phyloP scores from a whole-genome alignment of 2,888 invertebrate genomes.

The Thyatira batis region DNA sequence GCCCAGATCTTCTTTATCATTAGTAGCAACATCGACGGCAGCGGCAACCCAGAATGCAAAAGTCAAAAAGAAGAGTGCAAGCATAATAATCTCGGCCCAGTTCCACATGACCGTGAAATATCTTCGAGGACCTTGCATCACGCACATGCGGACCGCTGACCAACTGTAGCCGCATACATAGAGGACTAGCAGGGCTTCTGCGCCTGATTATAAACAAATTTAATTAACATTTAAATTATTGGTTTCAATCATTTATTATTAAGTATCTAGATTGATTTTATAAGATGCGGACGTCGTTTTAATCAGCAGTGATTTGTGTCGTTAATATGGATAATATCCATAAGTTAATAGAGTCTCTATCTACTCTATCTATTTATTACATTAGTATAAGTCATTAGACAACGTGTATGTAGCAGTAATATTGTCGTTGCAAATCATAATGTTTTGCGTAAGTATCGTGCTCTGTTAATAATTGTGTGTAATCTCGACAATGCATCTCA shows the following conservation, averaged over 20 bases:
- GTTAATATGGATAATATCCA: no score
- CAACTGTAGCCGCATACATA: slow-evolving; percentile 82
- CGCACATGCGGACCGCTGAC: slow-evolving; percentile 80
- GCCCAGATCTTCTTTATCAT: slow-evolving; percentile 25
- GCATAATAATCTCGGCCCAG: slow-evolving; percentile 84
- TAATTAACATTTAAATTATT: no score
- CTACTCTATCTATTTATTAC: neutral
- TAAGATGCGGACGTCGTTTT: no score
- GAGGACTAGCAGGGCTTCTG: slow-evolving; percentile 59
- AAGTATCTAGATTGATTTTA: no score
- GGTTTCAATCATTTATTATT: no score
- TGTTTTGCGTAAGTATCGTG: slow-evolving; percentile 29
- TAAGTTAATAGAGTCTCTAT: neutral
- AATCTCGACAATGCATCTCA: slow-evolving; percentile 44
- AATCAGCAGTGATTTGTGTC: no score
- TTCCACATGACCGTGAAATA: slow-evolving; percentile 84
- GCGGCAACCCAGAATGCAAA: slow-evolving; percentile 85
- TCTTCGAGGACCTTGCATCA: slow-evolving; percentile 79
- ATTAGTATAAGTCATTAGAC: neutral
- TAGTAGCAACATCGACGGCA: slow-evolving; percentile 65
- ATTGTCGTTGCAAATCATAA: neutral
- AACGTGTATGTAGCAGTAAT: neutral
- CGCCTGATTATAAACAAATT: slow-evolving; percentile 34
- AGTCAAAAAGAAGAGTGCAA: slow-evolving; percentile 81
- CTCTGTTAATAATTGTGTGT: slow-evolving; percentile 40